These are phyloP conservation scores for Apus apus DNA, from an alignment of 2,113 vertebrate genomes.

Conservation along the genomic window DNA sequence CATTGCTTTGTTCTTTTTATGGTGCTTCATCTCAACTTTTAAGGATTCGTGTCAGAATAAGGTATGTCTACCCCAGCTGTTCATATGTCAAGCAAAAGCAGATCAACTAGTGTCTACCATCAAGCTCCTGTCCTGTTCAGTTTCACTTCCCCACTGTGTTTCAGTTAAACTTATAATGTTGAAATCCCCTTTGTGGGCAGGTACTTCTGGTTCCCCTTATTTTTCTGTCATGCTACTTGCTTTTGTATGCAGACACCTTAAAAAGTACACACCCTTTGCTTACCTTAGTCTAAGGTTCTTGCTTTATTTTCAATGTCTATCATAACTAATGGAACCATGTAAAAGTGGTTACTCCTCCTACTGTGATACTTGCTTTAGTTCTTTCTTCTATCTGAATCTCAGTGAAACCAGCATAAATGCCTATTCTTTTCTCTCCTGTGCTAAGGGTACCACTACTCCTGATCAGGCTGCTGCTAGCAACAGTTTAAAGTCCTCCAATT, in stretches of 20 bases:
- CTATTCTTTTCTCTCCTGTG: neutral
- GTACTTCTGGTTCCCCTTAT: conserved; percentile 65
- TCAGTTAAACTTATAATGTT: conserved; percentile 59
- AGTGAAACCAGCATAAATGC: neutral
- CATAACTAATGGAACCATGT: neutral
- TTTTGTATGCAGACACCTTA: conserved; percentile 25
- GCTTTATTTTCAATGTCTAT: neutral
- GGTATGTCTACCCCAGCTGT: neutral
- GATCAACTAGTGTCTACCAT: neutral
- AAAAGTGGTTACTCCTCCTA: neutral
- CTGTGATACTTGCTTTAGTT: neutral
- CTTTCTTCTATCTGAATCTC: neutral
- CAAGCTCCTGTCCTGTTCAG: neutral
- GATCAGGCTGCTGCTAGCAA: neutral
- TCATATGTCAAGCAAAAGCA: neutral
- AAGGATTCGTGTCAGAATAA: neutral
- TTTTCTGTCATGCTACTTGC: conserved; percentile 40
- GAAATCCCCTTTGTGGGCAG: conserved; percentile 70
- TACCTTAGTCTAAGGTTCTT: neutral
- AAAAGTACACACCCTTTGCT: neutral
- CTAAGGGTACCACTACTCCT: neutral
- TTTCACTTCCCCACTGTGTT: conserved; percentile 56
- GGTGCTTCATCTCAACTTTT: neutral
- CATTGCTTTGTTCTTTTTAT: neutral
- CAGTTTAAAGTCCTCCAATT: neutral